Base-by-base conservation (phyloP, 2,888 invertebrate genomes). In the Ophion ellenae region DNA sequence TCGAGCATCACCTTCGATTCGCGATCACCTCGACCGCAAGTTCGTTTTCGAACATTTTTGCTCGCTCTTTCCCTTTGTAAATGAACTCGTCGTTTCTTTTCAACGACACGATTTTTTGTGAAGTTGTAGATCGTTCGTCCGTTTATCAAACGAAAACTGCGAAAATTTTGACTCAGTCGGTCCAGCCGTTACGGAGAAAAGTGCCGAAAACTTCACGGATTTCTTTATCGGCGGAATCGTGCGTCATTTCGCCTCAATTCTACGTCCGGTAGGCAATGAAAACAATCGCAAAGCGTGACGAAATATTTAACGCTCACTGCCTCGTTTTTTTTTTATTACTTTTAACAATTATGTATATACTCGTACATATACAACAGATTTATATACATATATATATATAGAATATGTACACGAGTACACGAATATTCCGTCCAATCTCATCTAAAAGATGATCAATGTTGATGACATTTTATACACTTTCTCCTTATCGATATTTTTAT, bases 241-340 rank as follows among this genome's bases (percentile, higher is more conserved):
- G 74, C 7, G 14, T 1, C 20, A 53, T 11, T 53, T 66, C 40
- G 36, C 36, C 24, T 53, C 53, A 4, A 59, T 53, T 77, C n/a
- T 77, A 67, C 67, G 77, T 77, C 77, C 77, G 40, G 66, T 67
- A 67, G 57, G 36, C 57, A n/a, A 57, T 36, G 3, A 32, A 32
- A 32, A 40, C 40, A 20, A 74, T 74, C 11, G 40, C 20, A 20
- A n/a, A 61, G 36, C 36, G 36, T 61, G 64, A 53, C 24, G 0
- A n/a, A 10, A 64, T 3, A 32, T 59, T 59, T 45, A 32, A 57
- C 69, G 36, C 69, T 57, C 24, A 81, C 76, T 81, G 76, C 66
- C 76, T 66, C 64, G 14, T 57, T 40, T 6, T 28, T 6, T 28
- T 47, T 70, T 53, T 11, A 3, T 53, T 53, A 11, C 53, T 28